Evolutionary conservation across 2,797 vertebrate species (phyloP).

Genomic region (Dryobates pubescens): DNA sequence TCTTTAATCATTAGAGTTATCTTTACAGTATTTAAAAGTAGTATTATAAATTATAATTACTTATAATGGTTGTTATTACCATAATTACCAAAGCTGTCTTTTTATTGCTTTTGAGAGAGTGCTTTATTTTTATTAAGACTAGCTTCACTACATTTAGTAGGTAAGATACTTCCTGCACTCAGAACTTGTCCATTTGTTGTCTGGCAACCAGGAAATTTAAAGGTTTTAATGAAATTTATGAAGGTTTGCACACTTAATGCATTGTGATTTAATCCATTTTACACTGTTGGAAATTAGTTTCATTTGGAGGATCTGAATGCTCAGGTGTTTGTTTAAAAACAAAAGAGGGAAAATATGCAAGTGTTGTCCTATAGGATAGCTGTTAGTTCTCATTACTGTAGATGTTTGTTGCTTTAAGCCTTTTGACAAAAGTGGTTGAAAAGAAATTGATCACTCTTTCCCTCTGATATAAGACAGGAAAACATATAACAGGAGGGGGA

Average conservation of each 20-base stretch:
- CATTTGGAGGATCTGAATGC: not conserved
- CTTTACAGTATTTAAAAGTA: not conserved
- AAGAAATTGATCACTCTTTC: not conserved
- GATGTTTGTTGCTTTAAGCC: not conserved
- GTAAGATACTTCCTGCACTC: not conserved
- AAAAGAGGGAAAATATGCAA: not conserved
- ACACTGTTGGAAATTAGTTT: not conserved
- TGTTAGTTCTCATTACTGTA: not conserved
- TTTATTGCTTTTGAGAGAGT: not conserved
- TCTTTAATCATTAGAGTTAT: not conserved
- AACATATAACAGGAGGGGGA: not conserved
- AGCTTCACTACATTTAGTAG: not conserved
- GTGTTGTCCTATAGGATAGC: accelerated
- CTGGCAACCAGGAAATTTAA: not conserved
- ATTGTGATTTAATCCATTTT: not conserved
- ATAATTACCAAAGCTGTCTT: not conserved
- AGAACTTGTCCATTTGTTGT: not conserved
- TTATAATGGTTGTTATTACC: not conserved
- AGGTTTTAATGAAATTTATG: not conserved
- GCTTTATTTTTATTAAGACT: not conserved
- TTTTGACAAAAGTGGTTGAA: not conserved
- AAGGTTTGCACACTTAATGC: not conserved
- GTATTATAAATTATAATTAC: not conserved
- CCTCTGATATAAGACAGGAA: not conserved
- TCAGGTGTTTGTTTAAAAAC: not conserved